Evolutionary conservation across 1,140 invertebrate species (phyloP), one percentile per base, ranked within the genome.

Genomic region (Pogonomyrmex barbatus): DNA sequence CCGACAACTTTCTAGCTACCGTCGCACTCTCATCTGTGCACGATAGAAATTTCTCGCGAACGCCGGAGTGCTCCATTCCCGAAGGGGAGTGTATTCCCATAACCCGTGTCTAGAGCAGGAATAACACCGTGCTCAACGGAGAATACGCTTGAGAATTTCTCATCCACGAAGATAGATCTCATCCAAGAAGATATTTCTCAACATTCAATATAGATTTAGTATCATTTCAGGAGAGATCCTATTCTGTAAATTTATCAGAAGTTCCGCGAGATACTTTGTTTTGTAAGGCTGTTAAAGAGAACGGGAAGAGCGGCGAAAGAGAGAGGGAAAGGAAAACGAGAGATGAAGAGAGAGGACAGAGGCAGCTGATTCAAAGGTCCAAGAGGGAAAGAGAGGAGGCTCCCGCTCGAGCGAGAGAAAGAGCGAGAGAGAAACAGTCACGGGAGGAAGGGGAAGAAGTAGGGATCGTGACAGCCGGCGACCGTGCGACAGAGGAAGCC

Each of bases 1-100:
- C 60, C 87, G 68, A 81, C 89, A 88, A 76, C 83, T 88, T 90
- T 90, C 67, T 75, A 90, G 77, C 78, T 84, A 58, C 79, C 24
- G 33, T 8, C 12, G 47, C 56, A 24, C 14, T 60, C 52, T 45
- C 71, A 58, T 87, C 81, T 71, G 24, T 24, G 24, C 24, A 33
- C 60, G 54, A 73, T 60, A 39, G 47, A 24, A 39, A 60, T 30
- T 83, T 82, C 17, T 36, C 39, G 63, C 70, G 63, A 24, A 24
- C 52, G 68, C 45, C 67, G 39, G 30, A 52, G 79, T 63, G 62
- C 52, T 63, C 63, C 60, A 50, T 62, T 68, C 39, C 56, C n/a
- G 58, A 68, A 56, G 62, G 70, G 45, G 52, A 60, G 56, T 52
- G 78, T 52, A 62, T 90, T 86, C 70, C 65, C 86, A 83, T 63